Evolutionary conservation across 2,113 vertebrate genomes (phyloP).

Genomic region (Cichladusa arquata): DNA sequence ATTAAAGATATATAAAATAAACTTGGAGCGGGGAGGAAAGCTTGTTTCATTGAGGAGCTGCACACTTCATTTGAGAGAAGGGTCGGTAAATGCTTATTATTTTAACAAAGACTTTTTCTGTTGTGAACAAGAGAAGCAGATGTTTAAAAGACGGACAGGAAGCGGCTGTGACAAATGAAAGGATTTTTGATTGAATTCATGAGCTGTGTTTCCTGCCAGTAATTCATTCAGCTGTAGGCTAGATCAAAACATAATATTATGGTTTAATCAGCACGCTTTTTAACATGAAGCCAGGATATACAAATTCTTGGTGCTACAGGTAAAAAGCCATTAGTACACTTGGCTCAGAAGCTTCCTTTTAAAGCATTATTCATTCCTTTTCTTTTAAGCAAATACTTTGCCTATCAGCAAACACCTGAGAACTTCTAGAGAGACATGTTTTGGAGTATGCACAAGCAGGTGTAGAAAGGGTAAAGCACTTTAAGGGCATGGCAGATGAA

Average conservation of each 20-base stretch:
- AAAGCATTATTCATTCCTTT: constrained; percentile 13
- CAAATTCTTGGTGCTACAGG: constrained; percentile 42
- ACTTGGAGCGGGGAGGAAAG: constrained; percentile 24
- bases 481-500: constrained; percentile 4
- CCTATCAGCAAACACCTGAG: constrained; percentile 43
- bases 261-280: constrained; percentile 66
- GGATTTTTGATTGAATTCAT: constrained; percentile 79
- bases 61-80: constrained; percentile 40
- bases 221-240: constrained; percentile 76
- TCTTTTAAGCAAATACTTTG: neutral
- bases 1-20: constrained; percentile 78
- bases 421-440: neutral
- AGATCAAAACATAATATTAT: constrained; percentile 73
- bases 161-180: constrained; percentile 79
- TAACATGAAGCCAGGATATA: constrained; percentile 45
- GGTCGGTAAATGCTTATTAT: constrained; percentile 65
- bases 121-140: constrained; percentile 75
- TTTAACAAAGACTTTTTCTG: constrained; percentile 71
- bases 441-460: constrained; percentile 43
- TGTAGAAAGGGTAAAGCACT: constrained; percentile 39
- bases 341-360: constrained; percentile 7
- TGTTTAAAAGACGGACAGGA: constrained; percentile 77
- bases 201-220: constrained; percentile 79
- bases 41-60: constrained; percentile 31
- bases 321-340: constrained; percentile 30